A percentile compares a stretch with the other conserved stretches of the same genome.
phyloP scores from a whole-genome alignment of 2,113 vertebrate genomes.

The Nyctereutes procyonoides region DNA sequence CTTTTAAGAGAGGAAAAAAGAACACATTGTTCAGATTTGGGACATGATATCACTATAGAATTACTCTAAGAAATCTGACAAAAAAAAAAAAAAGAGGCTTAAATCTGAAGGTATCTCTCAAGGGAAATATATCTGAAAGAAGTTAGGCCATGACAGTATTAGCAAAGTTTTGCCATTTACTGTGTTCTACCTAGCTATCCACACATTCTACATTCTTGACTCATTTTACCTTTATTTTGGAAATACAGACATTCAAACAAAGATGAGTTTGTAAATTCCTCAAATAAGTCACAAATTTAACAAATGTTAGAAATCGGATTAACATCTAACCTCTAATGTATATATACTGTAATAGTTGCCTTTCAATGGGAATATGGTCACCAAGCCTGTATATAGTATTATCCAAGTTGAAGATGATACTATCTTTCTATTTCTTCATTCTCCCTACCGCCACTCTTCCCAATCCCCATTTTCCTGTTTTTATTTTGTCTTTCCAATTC shows the following conservation, averaged over 20 bases:
- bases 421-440: background rate
- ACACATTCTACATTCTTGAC: background rate
- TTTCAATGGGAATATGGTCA: background rate
- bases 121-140: background rate
- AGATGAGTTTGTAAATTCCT: background rate
- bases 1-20: background rate
- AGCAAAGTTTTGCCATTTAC: background rate
- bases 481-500: background rate
- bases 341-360: background rate
- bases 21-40: background rate
- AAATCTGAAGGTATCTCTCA: background rate
- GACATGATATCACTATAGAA: background rate
- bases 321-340: rapidly evolving
- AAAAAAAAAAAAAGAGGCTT: background rate
- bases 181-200: background rate
- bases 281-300: background rate
- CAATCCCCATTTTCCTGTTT: background rate
- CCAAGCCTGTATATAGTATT: background rate
- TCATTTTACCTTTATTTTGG: constrained; percentile 8
- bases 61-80: background rate
- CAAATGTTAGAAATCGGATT: background rate
- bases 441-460: background rate
- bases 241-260: background rate
- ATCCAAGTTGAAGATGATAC: background rate
- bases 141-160: background rate